Evolutionary conservation across 2,888 invertebrate genomes (phyloP), one percentile per base, ranked within the genome.

Genomic region (Taphrorychus bicolor): DNA sequence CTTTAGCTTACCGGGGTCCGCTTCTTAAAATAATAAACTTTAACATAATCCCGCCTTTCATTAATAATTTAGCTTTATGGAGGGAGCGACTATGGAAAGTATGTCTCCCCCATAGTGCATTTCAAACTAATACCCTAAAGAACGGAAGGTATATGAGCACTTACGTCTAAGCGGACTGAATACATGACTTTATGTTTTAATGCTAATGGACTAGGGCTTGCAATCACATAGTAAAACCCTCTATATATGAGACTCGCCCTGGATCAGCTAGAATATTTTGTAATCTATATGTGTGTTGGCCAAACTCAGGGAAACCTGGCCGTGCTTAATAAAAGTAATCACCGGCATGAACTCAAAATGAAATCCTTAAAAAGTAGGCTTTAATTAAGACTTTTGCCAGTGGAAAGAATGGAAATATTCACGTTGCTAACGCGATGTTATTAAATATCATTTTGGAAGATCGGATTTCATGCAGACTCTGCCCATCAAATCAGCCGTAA

Each of bases 111-210:
- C 24, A 51, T 62, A 52, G 58, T 62, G 62, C 42, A 62, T 67
- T 58, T 67, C 45, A 56, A 56, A 56, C 66, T 67, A 67, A 67
- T 62, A 62, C 62, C 58, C 62, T 16, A 62, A 62, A 62, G 66
- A 60, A 49, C 49, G 40, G 59, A 40, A 60, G 24, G 59, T 54
- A 59, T 60, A 58, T 41, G 52, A 61, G 61, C 53, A 67, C 61
- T 67, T 67, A 52, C 42, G 24, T 62, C 41, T 58, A 52, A 54
- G 53, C 53, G 52, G 40, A 58, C 42, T 21, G 58, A 57, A 66
- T 66, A 60, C 57, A 58, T 56, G 66, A 61, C 51, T 62, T 67
- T 42, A 23, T 58, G 58, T 62, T 67, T 67, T 61, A 67, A 57
- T 49, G 61, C 58, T 67, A 67, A 67, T 67, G 62, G 62, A 67